Conservation (phyloP, 2,888 invertebrate genomes). For the Agonum fuliginosum region DNA sequence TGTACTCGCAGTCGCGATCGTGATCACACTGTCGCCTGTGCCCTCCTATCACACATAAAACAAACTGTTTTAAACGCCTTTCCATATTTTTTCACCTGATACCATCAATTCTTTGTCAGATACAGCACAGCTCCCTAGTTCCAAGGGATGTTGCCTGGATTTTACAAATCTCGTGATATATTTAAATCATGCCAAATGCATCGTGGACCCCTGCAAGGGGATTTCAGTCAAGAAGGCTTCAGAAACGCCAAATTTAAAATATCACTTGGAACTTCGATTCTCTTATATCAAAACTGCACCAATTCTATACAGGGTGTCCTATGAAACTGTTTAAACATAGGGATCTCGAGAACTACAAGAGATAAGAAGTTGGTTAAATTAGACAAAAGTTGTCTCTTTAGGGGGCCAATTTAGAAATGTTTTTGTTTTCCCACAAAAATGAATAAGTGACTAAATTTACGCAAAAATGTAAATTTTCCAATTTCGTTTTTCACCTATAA, state of each 20-base stretch:
- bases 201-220: background rate
- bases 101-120: slow-evolving; percentile 29
- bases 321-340: no score
- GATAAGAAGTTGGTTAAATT: no score
- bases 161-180: slow-evolving; percentile 11
- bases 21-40: slow-evolving; percentile 38
- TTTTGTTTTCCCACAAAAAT: no score
- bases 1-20: slow-evolving; percentile 35
- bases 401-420: no score
- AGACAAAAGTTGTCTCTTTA: no score
- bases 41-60: background rate
- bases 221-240: background rate
- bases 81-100: slow-evolving; percentile 39
- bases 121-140: background rate
- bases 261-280: background rate
- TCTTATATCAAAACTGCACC: background rate
- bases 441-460: no score
- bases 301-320: no score
- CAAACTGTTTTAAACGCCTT: slow-evolving; percentile 42
- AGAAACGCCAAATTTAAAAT: background rate
- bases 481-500: no score
- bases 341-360: no score
- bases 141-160: background rate
- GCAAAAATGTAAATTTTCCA: no score
- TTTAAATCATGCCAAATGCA: slow-evolving; percentile 30